phyloP scores from a whole-genome alignment of 1,140 invertebrate genomes.

The Adoxophyes honmai region DNA sequence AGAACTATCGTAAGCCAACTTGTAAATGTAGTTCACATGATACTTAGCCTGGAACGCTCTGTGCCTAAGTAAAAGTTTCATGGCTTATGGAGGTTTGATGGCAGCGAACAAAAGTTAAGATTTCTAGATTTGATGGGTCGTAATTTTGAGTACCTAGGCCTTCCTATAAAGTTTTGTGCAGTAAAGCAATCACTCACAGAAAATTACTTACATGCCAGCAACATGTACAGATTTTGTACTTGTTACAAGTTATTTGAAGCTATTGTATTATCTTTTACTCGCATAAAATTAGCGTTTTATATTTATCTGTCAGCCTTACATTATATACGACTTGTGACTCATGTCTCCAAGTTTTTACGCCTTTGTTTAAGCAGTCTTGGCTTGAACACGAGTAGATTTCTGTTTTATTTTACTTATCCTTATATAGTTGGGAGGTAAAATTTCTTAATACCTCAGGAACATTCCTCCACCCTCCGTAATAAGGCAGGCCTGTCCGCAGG shows the following conservation, averaged over 20 bases:
- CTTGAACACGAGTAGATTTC: no score
- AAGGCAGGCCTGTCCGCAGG: conserved; percentile 47
- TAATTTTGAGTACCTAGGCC: not conserved
- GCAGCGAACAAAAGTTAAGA: not conserved
- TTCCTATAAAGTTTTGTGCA: not conserved
- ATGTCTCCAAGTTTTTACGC: no score
- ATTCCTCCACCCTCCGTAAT: conserved; percentile 57
- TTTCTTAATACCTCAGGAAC: conserved; percentile 56
- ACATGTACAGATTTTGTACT: no score
- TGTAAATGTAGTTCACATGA: conserved; percentile 27
- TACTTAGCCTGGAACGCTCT: conserved; percentile 24
- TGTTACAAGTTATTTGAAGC: no score
- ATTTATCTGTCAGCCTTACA: no score
- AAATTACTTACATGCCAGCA: no score
- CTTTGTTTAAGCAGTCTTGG: no score
- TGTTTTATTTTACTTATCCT: no score
- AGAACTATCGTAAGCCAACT: conserved; percentile 30
- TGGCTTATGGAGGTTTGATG: not conserved
- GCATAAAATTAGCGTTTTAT: no score
- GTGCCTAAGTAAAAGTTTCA: conserved; percentile 16
- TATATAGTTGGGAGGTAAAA: conserved; percentile 31
- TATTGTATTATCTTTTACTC: no score
- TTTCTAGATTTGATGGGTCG: not conserved
- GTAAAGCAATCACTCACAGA: not conserved
- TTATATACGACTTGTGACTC: no score